Base-by-base conservation (phyloP, 2,888 invertebrate species). In the Craniophora ligustri region DNA sequence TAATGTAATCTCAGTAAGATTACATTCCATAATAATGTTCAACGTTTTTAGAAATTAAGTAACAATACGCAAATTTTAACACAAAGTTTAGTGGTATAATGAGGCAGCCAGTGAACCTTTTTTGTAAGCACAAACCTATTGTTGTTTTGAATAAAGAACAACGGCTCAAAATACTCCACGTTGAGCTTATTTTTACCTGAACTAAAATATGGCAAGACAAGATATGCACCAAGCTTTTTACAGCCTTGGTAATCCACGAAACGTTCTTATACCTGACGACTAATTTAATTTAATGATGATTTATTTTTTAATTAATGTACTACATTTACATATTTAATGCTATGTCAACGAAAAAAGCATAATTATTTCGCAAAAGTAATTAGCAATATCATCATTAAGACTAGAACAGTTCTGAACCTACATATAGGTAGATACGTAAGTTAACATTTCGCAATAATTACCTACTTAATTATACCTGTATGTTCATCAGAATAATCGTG, bases 151-250 rank as follows among this genome's bases (percentile, higher is more conserved):
- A 60, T 64, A 53, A 62, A 67, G 53, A 59, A 59, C 46, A 65
- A 51, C 58, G 53, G 55, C 55, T 36, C 40, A 55, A 53, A 71
- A 67, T 67, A 55, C 66, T 62, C 61, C 51, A 59, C 68, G 66
- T 75, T 73, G 63, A 66, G 58, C 61, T 65, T 41, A 65, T 72
- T 78, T 76, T 77, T 82, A 84, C 84, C 83, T 82, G 84, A 67
- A 51, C 64, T 62, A 58, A 55, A 74, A 79, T 82, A 79, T 69
- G 79, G 77, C 67, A 53, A 75, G 74, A 82, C 82, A 76, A 67
- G 79, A 59, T n/a, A n/a, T n/a, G n/a, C 8, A 19, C 28, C 30
- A 34, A 16, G 5, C 51, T 72, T 36, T 51, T 48, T 38, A 36
- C 23, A 51, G 23, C 26, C 2, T 1, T 15, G 30, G 32, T 51